These are phyloP conservation scores for Sprattus sprattus DNA, from an alignment of 2,113 vertebrate genomes.

Conservation along the genomic window DNA sequence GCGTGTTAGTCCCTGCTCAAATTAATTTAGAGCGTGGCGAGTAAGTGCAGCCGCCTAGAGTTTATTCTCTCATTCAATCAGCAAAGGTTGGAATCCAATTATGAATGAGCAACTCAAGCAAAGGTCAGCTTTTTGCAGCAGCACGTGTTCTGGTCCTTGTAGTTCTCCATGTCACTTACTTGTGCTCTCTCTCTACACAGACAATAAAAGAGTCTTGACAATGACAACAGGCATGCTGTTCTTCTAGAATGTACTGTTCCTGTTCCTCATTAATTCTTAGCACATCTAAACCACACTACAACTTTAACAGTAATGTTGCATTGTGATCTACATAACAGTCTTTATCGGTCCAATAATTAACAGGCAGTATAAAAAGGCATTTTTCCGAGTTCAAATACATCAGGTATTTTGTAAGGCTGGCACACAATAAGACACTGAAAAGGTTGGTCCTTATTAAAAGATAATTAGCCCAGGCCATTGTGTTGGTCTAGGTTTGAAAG, in stretches of 20 bases:
- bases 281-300: neutral
- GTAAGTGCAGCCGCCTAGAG: constrained; percentile 26
- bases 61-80: constrained; percentile 23
- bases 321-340: neutral
- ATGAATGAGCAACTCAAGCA: constrained; percentile 48
- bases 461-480: neutral
- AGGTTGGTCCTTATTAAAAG: neutral
- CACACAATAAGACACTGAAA: neutral
- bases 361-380: too few species aligned
- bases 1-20: constrained; percentile 8
- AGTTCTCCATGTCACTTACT: constrained; percentile 33
- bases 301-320: neutral
- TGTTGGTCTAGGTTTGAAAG: neutral
- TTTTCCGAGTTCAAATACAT: too few species aligned
- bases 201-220: neutral
- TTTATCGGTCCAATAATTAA: neutral
- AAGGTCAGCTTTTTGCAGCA: constrained; percentile 42
- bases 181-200: neutral
- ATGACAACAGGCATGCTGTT: neutral
- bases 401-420: too few species aligned
- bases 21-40: constrained; percentile 35
- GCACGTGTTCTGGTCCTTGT: constrained; percentile 36
- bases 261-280: neutral
- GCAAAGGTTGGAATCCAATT: constrained; percentile 42
- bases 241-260: neutral